phyloP scores from a whole-genome alignment of 2,888 invertebrate species.

The Iselma pallidipennis region DNA sequence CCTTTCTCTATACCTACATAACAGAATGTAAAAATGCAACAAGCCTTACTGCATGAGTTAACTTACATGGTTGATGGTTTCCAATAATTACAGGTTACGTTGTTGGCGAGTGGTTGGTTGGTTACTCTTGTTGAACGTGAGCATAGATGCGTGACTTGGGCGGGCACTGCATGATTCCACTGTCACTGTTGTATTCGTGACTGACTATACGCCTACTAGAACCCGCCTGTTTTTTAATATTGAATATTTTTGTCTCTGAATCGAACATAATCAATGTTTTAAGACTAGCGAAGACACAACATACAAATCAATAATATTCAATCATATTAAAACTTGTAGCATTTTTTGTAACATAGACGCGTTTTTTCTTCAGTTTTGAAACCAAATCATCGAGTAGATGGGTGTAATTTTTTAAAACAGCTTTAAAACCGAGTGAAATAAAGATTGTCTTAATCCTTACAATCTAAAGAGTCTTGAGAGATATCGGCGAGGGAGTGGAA shows the following conservation, averaged over 20 bases:
- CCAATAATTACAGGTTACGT: constrained; percentile 53
- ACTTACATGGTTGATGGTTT: constrained; percentile 50
- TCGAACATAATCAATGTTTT: neutral
- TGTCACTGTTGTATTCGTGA: constrained; percentile 52
- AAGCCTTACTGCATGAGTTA: constrained; percentile 37
- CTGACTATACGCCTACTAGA: constrained; percentile 50
- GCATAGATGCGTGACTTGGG: constrained; percentile 53
- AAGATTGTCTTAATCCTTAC: constrained; percentile 52
- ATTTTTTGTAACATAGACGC: too few species aligned
- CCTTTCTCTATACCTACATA: too few species aligned
- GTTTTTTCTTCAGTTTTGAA: too few species aligned
- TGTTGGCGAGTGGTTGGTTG: constrained; percentile 50
- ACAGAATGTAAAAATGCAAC: constrained; percentile 37
- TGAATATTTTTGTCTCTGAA: neutral
- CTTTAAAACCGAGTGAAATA: constrained; percentile 16
- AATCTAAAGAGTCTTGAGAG: constrained; percentile 45
- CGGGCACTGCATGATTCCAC: constrained; percentile 50
- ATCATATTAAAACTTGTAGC: neutral
- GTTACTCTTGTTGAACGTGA: constrained; percentile 50
- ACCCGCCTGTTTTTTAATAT: constrained; percentile 41
- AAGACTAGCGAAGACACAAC: neutral
- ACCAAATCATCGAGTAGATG: too few species aligned
- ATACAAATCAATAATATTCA: neutral
- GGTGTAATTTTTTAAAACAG: too few species aligned
- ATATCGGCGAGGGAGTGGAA: constrained; percentile 50